Evolutionary conservation across 2,888 invertebrate genomes (phyloP).

Genomic region (Temnothorax ravouxi): DNA sequence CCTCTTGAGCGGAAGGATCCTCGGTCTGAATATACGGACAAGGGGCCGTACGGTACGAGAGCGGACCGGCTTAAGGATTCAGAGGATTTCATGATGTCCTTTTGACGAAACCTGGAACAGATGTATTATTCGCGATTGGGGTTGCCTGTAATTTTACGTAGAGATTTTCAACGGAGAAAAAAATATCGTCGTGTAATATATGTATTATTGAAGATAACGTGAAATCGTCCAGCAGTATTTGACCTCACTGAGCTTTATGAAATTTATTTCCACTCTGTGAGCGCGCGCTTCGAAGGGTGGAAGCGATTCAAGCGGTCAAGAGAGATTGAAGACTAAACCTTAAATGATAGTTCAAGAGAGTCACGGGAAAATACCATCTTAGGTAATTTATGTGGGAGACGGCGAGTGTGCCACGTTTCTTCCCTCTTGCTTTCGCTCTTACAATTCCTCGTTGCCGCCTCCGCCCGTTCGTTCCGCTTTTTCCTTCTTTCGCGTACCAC

Average conservation of each 20-base stretch:
- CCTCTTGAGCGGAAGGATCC: conserved; percentile 44
- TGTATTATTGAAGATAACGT: conserved; percentile 53
- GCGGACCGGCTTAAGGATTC: conserved; percentile 45
- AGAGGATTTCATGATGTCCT: conserved; percentile 19
- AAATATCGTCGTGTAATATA: conserved; percentile 31
- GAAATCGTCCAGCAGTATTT: conserved; percentile 70
- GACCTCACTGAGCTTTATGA: conserved; percentile 70
- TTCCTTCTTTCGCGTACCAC: neutral
- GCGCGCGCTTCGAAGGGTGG: conserved; percentile 36
- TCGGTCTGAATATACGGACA: conserved; percentile 60
- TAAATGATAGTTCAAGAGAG: conserved; percentile 80
- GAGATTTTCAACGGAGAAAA: conserved; percentile 62
- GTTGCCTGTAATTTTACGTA: conserved; percentile 43
- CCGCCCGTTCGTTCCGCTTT: neutral
- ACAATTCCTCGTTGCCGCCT: conserved; percentile 40
- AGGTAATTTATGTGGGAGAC: conserved; percentile 82
- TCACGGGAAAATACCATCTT: conserved; percentile 70
- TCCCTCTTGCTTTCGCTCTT: conserved; percentile 44
- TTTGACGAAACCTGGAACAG: conserved; percentile 49
- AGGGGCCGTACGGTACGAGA: conserved; percentile 30
- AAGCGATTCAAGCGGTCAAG: conserved; percentile 57
- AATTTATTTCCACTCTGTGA: conserved; percentile 75
- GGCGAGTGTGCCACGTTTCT: conserved; percentile 77
- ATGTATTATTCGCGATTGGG: conserved; percentile 27
- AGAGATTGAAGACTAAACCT: conserved; percentile 80